Base-by-base conservation (phyloP, 2,797 vertebrate genomes). In the Hemibagrus guttatus region DNA sequence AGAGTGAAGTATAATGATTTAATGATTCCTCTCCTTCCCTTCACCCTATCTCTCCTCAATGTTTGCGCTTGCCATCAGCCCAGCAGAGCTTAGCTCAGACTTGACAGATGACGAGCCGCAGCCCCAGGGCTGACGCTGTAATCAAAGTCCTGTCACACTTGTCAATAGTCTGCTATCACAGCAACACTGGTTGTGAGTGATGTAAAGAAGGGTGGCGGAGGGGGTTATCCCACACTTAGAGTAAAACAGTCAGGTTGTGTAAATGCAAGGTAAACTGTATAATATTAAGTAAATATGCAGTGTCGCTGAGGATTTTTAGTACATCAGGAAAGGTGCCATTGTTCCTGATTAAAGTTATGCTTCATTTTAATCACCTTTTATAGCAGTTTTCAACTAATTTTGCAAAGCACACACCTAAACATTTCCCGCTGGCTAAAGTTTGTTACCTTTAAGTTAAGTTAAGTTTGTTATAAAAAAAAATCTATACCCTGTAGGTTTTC, bases 81-180 rank as follows among this genome's bases (percentile, higher is more conserved):
- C 78, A 84, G 82, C 86, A 86, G 86, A 89, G 88, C 90, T 90
- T 85, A 84, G 84, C 96, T 96, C 95, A 95, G 95, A 96, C 96
- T 96, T 97, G 97, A 97, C 97, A 97, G 96, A 96, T 98, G 97
- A 97, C 97, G 97, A 95, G 96, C 95, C 95, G 95, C 94, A 93
- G 95, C 95, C 97, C 96, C 96, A 95, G 95, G 96, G 97, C 96
- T 97, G 97, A 97, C 97, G 97, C 96, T 96, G 96, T 97, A 98
- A 98, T 99, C 97, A 97, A 97, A 97, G 95, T 95, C 95, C 97
- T 97, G 97, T 98, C 98, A 98, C 96, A 96, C 95, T 96, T 98
- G 97, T 97, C 97, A 97, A 98, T 99, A 98, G 93, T 95, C 95
- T 95, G 96, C 96, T 95, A 96, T 95, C 95, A 94, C 94, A 92